Evolutionary conservation across 2,113 vertebrate species (phyloP).

Genomic region (Neogobius melanostomus): DNA sequence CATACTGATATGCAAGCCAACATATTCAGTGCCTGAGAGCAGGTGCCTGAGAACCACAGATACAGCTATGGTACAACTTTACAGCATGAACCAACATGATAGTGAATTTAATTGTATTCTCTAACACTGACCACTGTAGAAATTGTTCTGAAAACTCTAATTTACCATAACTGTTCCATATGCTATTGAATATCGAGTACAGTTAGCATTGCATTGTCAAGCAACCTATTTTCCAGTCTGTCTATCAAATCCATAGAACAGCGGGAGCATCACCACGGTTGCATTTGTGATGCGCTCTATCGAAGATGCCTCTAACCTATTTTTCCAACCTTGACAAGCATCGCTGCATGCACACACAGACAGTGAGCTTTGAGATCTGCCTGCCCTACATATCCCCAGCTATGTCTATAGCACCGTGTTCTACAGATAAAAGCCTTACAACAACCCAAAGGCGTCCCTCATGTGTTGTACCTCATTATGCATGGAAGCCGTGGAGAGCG

Average conservation of each 20-base stretch:
- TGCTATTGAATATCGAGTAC: neutral
- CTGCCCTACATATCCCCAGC: neutral
- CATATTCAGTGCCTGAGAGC: too few species aligned
- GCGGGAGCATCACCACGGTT: neutral
- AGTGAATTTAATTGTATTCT: too few species aligned
- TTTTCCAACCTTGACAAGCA: slow-evolving; percentile 14
- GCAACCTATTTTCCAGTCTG: slow-evolving; percentile 1
- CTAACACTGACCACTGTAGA: too few species aligned
- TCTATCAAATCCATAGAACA: slow-evolving; percentile 1
- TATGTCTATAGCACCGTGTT: neutral
- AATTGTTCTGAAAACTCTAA: too few species aligned
- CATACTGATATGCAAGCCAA: too few species aligned
- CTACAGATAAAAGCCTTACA: neutral
- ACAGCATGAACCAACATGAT: too few species aligned
- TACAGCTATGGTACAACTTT: too few species aligned
- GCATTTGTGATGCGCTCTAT: neutral
- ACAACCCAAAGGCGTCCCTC: neutral
- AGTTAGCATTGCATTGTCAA: neutral
- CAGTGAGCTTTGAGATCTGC: neutral
- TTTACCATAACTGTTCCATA: neutral
- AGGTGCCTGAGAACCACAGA: too few species aligned
- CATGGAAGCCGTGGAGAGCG: neutral
- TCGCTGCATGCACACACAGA: slow-evolving; percentile 4
- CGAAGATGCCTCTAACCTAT: slow-evolving; percentile 10
- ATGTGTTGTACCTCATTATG: slow-evolving; percentile 1